phyloP scores from a whole-genome alignment of 2,888 invertebrate species.

The Mythimna ferrago region DNA sequence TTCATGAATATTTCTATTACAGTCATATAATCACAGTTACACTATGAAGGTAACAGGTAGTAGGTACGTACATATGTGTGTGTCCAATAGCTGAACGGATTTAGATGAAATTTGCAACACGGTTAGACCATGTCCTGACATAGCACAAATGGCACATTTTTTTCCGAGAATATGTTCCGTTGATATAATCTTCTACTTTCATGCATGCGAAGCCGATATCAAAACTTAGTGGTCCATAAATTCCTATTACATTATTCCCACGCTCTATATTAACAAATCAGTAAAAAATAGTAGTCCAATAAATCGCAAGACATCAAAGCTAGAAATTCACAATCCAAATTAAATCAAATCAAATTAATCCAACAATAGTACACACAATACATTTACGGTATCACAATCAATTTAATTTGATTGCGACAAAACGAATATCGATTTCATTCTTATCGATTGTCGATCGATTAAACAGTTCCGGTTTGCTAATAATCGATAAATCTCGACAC shows the following conservation, averaged over 20 bases:
- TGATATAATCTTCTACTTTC: too few species aligned
- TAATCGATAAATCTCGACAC: conserved; percentile 40
- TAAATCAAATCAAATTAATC: conserved; percentile 24
- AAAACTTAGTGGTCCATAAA: not conserved
- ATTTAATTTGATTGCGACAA: conserved; percentile 45
- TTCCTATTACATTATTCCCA: not conserved
- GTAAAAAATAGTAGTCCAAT: not conserved
- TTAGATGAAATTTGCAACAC: too few species aligned
- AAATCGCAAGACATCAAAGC: conserved; percentile 23
- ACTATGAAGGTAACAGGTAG: too few species aligned
- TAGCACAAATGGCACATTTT: too few species aligned
- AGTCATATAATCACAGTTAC: not conserved
- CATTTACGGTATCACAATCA: conserved; percentile 28
- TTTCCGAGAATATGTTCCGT: too few species aligned
- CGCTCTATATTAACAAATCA: not conserved
- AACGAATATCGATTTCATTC: conserved; percentile 24
- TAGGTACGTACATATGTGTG: too few species aligned
- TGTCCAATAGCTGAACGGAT: too few species aligned
- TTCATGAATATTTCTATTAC: not conserved
- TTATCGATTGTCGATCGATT: conserved; percentile 23
- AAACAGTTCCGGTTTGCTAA: conserved; percentile 45
- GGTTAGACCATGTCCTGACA: too few species aligned
- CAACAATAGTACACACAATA: conserved; percentile 18
- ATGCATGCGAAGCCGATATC: too few species aligned
- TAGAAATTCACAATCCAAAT: conserved; percentile 10